Evolutionary conservation across 2,888 invertebrate species (phyloP), one percentile per base, ranked within the genome.

Genomic region (Endotricha flammealis): DNA sequence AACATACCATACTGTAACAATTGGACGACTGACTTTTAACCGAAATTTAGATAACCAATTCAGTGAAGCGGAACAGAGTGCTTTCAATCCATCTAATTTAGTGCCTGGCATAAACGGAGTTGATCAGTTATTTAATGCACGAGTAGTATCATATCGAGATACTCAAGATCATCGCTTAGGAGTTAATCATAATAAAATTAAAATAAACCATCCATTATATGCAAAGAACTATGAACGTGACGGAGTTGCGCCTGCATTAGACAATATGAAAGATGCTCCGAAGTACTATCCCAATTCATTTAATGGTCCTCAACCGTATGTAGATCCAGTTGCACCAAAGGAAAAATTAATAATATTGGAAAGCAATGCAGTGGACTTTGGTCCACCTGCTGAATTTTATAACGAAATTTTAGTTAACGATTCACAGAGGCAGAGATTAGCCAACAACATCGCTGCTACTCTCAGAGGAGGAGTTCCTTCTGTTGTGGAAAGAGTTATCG

Each of bases 201-300:
- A 53, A 27, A 66, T 79, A 0, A 81, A 81, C 36, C 36, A 44
- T 12, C 80, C 81, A 7, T 41, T 58, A 12, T 67, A 74, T 30
- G 50, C 53, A 2, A 70, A 61, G 28, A 62, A 55, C 0, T 76
- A 78, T 37, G 57, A 53, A 14, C 64, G 77, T 2, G 76, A 81
- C 44, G 75, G 97, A 0, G 80, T 88, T 1, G 91, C 92, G 83
- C 89, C 91, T 22, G 82, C 91, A 3, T 77, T 83, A 13, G 90
- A 93, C 49, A 97, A 96, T 67, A 95, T 95, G 83, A 91, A 89
- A 12, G 94, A 93, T 20, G 93, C 93, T 8, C 58, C 58, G 3
- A 52, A 41, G 12, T 55, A 50, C 31, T 48, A 34, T 12, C 53
- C 50, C 0, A 58, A 56, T 28, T 44, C 51, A 1, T 54, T 45